phyloP scores from a whole-genome alignment of 2,797 vertebrate genomes.

The Chiloscyllium punctatum region DNA sequence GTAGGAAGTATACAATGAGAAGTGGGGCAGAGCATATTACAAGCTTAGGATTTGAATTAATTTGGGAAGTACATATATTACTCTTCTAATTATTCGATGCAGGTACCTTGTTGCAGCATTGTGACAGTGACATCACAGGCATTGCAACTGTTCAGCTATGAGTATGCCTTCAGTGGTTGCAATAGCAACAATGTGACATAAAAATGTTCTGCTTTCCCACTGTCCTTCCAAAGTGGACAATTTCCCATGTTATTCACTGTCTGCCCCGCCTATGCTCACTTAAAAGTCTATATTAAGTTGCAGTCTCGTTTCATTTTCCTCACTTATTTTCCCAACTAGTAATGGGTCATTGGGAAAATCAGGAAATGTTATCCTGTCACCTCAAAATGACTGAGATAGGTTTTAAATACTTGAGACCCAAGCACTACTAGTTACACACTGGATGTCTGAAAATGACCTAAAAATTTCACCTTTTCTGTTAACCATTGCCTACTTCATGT shows the following conservation, averaged over 20 bases:
- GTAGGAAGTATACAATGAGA: too few species aligned
- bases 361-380: too few species aligned
- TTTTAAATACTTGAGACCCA: neutral
- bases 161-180: too few species aligned
- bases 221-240: neutral
- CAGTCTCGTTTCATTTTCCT: neutral
- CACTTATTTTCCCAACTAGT: neutral
- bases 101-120: too few species aligned
- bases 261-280: neutral
- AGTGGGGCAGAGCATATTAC: too few species aligned
- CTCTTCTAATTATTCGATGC: too few species aligned
- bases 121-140: too few species aligned
- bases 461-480: neutral
- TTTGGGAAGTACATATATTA: too few species aligned
- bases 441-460: neutral
- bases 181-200: too few species aligned
- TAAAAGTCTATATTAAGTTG: neutral
- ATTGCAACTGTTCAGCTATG: too few species aligned
- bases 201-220: neutral
- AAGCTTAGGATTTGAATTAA: too few species aligned
- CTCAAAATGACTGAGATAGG: neutral
- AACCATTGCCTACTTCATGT: neutral
- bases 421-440: neutral
- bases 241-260: neutral
- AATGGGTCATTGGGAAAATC: neutral